phyloP scores from a whole-genome alignment of 2,113 vertebrate species.

The Eptesicus fuscus region DNA sequence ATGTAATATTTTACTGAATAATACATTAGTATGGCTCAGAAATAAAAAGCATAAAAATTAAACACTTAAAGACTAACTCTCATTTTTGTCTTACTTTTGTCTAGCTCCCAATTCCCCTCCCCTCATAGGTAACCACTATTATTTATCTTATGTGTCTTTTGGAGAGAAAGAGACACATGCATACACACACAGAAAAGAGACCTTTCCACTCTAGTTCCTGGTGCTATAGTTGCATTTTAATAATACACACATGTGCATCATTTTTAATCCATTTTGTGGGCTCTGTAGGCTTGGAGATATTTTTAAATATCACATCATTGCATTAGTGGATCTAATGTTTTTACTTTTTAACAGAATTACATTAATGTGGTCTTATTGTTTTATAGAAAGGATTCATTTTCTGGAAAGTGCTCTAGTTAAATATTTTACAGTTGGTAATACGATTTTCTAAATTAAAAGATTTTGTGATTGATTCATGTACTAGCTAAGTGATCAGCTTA shows the following conservation, averaged over 20 bases:
- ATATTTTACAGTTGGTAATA: slow-evolving; percentile 8
- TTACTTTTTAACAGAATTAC: slow-evolving; percentile 15
- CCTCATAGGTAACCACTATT: neutral
- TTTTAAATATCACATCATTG: slow-evolving; percentile 33
- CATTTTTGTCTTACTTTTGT: neutral
- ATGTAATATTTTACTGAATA: neutral
- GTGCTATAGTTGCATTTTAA: neutral
- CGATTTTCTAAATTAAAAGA: slow-evolving; percentile 30
- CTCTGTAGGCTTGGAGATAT: slow-evolving; percentile 2
- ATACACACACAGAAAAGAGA: neutral
- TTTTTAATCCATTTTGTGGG: neutral
- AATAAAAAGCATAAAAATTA: neutral
- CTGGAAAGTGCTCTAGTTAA: slow-evolving; percentile 7
- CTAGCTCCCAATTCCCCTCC: neutral
- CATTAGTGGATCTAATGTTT: slow-evolving; percentile 2
- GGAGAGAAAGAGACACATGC: neutral
- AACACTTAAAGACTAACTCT: neutral
- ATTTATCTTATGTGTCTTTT: neutral
- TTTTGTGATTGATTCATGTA: slow-evolving; percentile 16
- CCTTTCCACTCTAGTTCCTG: neutral
- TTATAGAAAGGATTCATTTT: slow-evolving; percentile 31
- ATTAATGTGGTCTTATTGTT: slow-evolving; percentile 30
- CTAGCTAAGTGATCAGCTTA: neutral
- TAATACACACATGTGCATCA: neutral
- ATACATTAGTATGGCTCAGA: neutral